A percentile compares a stretch with the other conserved stretches of the same genome.
phyloP scores from a whole-genome alignment of 2,797 vertebrate genomes.

The Smutsia gigantea region DNA sequence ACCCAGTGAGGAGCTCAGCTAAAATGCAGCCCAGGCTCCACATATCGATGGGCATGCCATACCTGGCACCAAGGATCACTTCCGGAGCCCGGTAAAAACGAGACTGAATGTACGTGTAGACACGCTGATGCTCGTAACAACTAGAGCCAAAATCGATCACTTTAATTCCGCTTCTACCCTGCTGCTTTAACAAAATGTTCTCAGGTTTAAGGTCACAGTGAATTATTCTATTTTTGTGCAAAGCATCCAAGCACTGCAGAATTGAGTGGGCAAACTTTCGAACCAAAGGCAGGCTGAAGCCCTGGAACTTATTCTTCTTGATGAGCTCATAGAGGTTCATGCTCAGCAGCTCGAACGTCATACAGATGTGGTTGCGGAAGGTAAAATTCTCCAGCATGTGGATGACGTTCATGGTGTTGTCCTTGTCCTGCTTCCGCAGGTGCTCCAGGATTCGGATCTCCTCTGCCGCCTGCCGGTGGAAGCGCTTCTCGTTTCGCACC shows the following conservation, averaged over 20 bases:
- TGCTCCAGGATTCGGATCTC: constrained; percentile 99
- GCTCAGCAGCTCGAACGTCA: constrained; percentile 99
- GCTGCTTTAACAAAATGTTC: constrained; percentile 98
- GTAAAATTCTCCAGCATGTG: constrained; percentile 99
- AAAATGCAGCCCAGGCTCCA: constrained; percentile 99
- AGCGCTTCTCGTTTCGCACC: constrained; percentile 99
- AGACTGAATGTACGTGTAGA: constrained; percentile 99
- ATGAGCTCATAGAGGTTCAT: constrained; percentile 99
- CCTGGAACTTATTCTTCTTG: constrained; percentile 99
- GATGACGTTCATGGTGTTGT: constrained; percentile 98
- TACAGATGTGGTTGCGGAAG: constrained; percentile 99
- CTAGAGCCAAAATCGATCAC: constrained; percentile 99
- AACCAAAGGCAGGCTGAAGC: constrained; percentile 98
- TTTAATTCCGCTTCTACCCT: constrained; percentile 99
- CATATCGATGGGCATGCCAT: constrained; percentile 99
- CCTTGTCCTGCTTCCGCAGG: constrained; percentile 97
- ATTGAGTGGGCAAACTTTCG: constrained; percentile 99
- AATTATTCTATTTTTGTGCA: constrained; percentile 99
- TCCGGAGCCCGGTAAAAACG: constrained; percentile 98
- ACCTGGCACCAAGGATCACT: constrained; percentile 97
- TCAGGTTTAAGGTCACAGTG: constrained; percentile 99
- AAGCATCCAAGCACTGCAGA: constrained; percentile 96
- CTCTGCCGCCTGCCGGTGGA: constrained; percentile 98
- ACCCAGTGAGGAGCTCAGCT: constrained; percentile 97
- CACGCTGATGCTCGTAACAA: constrained; percentile 98